These are phyloP conservation scores for Zaprionus lineosus DNA, from an alignment of 2,888 invertebrate species.

Conservation along the genomic window DNA sequence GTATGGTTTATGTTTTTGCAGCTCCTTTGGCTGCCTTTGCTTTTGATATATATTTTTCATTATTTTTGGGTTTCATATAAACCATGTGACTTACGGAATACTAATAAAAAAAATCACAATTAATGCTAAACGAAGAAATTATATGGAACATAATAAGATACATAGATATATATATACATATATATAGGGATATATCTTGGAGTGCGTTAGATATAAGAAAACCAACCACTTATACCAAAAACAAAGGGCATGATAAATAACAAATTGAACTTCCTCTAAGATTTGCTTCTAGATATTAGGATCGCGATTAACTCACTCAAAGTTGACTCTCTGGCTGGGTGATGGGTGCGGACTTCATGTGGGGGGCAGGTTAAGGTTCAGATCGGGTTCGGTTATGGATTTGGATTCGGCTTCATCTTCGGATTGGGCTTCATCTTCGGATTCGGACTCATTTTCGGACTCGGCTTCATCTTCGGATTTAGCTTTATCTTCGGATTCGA, in stretches of 20 bases:
- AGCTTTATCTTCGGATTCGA: too few species aligned
- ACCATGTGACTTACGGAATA: slow-evolving; percentile 74
- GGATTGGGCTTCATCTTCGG: not conserved
- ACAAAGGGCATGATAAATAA: slow-evolving; percentile 11
- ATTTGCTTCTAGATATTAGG: slow-evolving; percentile 1
- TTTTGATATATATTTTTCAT: slow-evolving; percentile 60
- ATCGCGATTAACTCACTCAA: slow-evolving; percentile 19
- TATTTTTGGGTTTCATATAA: slow-evolving; percentile 72
- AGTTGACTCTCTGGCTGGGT: slow-evolving; percentile 61
- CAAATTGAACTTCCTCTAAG: slow-evolving; percentile 34
- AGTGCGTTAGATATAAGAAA: slow-evolving; percentile 38
- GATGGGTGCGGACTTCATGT: slow-evolving; percentile 18
- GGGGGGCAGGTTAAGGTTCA: not conserved
- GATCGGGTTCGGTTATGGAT: not conserved
- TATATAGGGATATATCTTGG: slow-evolving; percentile 13
- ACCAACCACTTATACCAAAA: slow-evolving; percentile 59
- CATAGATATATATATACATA: slow-evolving; percentile 18
- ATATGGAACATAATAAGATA: slow-evolving; percentile 12
- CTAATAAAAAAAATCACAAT: slow-evolving; percentile 35
- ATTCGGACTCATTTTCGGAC: not conserved
- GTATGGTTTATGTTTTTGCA: slow-evolving; percentile 52
- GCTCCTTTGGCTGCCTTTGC: slow-evolving; percentile 58
- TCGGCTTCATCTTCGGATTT: not conserved
- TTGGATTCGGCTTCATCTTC: not conserved
- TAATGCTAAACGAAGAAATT: slow-evolving; percentile 28